phyloP scores from a whole-genome alignment of 2,888 invertebrate genomes.

The Sarcophaga variegata region DNA sequence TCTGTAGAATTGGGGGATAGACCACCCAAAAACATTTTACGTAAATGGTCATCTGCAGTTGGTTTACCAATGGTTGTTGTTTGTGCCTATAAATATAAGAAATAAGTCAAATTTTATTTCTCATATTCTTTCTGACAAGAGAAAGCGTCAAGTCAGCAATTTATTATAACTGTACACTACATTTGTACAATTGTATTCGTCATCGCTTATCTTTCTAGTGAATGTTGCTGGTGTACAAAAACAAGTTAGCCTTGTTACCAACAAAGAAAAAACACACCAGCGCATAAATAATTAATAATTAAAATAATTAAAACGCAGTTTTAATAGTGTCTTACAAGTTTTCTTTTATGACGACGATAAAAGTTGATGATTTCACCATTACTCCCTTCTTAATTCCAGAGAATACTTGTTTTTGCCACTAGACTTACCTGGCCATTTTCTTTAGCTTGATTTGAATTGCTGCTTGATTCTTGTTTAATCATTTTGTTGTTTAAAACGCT shows the following conservation, averaged over 20 bases:
- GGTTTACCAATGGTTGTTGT: conserved; percentile 13
- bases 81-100: conserved; percentile 31
- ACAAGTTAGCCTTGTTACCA: neutral
- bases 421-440: conserved; percentile 60
- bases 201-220: conserved; percentile 68
- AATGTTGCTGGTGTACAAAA: conserved; percentile 56
- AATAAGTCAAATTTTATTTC: neutral
- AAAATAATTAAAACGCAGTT: conserved; percentile 1
- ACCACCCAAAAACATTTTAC: conserved; percentile 79
- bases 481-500: conserved; percentile 27
- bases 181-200: conserved; percentile 57
- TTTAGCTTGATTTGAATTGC: conserved; percentile 38
- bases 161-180: neutral
- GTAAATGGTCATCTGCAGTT: conserved; percentile 75
- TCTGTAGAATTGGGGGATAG: conserved; percentile 76
- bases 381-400: conserved; percentile 24
- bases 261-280: conserved; percentile 19
- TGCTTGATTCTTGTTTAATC: conserved; percentile 56
- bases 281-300: neutral
- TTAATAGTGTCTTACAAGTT: conserved; percentile 6
- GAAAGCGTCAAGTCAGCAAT: neutral
- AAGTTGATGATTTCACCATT: conserved; percentile 44
- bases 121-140: neutral
- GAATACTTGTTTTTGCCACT: neutral
- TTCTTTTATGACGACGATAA: conserved; percentile 13